Percentiles rank a stretch among this genome's conserved stretches.
Evolutionary conservation across 1,140 invertebrate genomes (phyloP).

Genomic region (Nephotettix cincticeps): DNA sequence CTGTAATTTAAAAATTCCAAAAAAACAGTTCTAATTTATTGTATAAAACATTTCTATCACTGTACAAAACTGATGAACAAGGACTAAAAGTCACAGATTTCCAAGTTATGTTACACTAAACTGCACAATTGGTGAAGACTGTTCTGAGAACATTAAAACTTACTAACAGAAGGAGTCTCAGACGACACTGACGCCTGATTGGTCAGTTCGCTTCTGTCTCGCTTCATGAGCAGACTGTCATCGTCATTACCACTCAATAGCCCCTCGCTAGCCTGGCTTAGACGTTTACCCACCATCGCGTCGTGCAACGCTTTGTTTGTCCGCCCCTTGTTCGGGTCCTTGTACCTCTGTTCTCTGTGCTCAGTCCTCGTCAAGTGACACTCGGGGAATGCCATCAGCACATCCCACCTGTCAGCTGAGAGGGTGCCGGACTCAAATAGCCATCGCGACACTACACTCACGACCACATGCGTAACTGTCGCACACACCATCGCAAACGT

Average conservation of each 20-base stretch:
- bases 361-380: slow-evolving; percentile 28
- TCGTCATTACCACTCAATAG: slow-evolving; percentile 22
- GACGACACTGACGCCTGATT: slow-evolving; percentile 25
- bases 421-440: slow-evolving; percentile 58
- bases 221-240: slow-evolving; percentile 5
- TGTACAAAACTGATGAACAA: too few relatives aligned
- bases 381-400: slow-evolving; percentile 29
- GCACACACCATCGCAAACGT: slow-evolving; percentile 61
- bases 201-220: slow-evolving; percentile 22
- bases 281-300: slow-evolving; percentile 28
- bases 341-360: slow-evolving; percentile 23
- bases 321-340: slow-evolving; percentile 24
- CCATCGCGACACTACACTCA: slow-evolving; percentile 56
- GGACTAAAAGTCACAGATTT: too few relatives aligned
- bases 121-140: too few relatives aligned
- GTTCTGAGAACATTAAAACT: too few relatives aligned
- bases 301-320: slow-evolving; percentile 31
- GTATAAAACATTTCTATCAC: too few relatives aligned
- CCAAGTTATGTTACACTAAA: too few relatives aligned
- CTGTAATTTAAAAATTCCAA: too few relatives aligned
- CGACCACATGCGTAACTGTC: slow-evolving; percentile 55
- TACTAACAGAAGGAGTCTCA: slow-evolving; percentile 26
- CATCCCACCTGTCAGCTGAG: slow-evolving; percentile 29
- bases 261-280: slow-evolving; percentile 24
- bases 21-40: too few relatives aligned